Evolutionary conservation across 2,113 vertebrate genomes (phyloP).

Genomic region (Mus musculus): DNA sequence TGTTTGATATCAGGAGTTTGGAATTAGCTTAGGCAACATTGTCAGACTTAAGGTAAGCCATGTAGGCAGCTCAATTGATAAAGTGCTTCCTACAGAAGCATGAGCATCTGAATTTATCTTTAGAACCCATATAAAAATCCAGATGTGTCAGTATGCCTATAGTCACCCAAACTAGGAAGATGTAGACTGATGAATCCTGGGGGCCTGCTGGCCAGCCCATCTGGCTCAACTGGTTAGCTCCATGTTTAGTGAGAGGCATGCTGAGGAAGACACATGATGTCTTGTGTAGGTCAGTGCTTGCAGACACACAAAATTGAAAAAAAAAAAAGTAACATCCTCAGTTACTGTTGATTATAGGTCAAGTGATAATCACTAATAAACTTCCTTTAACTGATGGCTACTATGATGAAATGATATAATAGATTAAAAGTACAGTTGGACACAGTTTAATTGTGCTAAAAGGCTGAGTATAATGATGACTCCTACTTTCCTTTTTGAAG

Average conservation of each 20-base stretch:
- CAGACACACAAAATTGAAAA: neutral
- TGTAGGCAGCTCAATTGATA: neutral
- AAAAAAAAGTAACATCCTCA: neutral
- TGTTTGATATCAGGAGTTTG: neutral
- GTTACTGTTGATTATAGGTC: neutral
- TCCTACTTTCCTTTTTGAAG: neutral
- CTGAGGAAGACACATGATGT: neutral
- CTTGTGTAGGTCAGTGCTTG: neutral
- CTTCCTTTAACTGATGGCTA: neutral
- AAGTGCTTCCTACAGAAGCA: too few relatives aligned
- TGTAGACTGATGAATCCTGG: neutral
- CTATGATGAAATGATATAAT: neutral
- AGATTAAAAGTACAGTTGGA: slow-evolving; percentile 1
- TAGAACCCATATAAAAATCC: neutral
- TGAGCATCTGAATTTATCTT: neutral
- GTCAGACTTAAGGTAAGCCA: neutral
- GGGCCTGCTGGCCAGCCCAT: neutral
- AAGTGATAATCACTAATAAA: neutral
- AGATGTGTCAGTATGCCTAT: neutral
- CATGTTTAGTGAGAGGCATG: neutral
- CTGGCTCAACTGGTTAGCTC: neutral
- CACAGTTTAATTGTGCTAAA: neutral
- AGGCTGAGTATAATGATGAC: slow-evolving; percentile 29
- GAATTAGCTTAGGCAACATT: neutral
- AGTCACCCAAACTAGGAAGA: neutral